Conservation (phyloP, 2,888 invertebrate genomes). For the Diogma glabrata region DNA sequence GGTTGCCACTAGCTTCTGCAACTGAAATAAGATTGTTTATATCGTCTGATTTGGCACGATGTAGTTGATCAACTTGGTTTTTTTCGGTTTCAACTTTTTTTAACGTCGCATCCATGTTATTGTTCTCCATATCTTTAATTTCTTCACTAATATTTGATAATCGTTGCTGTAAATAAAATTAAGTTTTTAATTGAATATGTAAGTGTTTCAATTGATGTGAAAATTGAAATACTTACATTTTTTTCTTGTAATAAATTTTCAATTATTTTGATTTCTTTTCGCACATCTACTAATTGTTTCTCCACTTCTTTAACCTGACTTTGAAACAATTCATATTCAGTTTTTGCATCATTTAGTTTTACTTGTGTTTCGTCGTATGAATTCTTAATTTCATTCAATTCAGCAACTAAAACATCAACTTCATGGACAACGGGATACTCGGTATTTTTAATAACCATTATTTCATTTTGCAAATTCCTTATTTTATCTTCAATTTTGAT, state of each 20-base stretch:
- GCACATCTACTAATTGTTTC: background rate
- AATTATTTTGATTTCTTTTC: background rate
- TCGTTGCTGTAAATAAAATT: background rate
- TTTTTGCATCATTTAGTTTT: background rate
- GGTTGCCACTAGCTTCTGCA: conserved; percentile 22
- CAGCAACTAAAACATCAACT: conserved; percentile 27
- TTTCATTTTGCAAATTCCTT: conserved; percentile 21
- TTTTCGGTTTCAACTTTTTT: background rate
- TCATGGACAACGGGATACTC: conserved; percentile 31
- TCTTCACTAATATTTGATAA: background rate
- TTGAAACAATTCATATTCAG: background rate
- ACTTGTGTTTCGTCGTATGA: background rate
- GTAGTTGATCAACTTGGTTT: background rate
- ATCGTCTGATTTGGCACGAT: background rate
- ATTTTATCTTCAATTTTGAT: conserved; percentile 19
- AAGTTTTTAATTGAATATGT: no score
- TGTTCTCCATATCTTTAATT: background rate
- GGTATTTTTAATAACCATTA: conserved; percentile 28
- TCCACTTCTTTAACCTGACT: background rate
- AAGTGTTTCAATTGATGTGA: background rate
- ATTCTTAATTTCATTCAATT: conserved; percentile 6
- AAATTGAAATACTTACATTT: background rate
- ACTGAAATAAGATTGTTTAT: background rate
- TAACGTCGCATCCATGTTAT: background rate
- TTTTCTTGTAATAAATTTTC: background rate